Evolutionary conservation across 1,140 invertebrate genomes (phyloP).

Genomic region (Drosophila mauritiana): DNA sequence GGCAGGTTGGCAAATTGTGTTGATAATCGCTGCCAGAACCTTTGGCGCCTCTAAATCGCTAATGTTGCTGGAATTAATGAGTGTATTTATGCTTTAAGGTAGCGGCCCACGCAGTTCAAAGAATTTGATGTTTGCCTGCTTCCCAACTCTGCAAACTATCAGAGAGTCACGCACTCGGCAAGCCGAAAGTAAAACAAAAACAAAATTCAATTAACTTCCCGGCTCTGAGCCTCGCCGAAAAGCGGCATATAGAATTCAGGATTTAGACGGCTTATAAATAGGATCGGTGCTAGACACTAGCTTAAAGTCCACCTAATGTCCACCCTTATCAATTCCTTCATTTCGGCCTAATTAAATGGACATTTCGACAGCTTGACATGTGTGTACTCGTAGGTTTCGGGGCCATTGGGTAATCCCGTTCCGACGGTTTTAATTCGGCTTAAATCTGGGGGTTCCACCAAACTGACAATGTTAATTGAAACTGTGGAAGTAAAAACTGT

Average conservation of each 20-base stretch:
- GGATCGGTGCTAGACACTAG: slow-evolving; percentile 22
- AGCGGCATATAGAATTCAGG: slow-evolving; percentile 1
- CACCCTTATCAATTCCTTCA: slow-evolving; percentile 57
- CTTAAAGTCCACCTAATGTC: slow-evolving; percentile 45
- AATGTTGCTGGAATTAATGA: slow-evolving; percentile 30
- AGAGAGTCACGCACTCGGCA: slow-evolving; percentile 52
- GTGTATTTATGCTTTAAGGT: slow-evolving; percentile 9
- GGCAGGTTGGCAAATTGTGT: slow-evolving; percentile 44
- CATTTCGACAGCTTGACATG: slow-evolving; percentile 59
- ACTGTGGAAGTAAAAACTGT: slow-evolving; percentile 47
- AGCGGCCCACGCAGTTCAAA: slow-evolving; percentile 23
- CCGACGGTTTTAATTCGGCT: slow-evolving; percentile 46
- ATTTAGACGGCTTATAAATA: slow-evolving; percentile 30
- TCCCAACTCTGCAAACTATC: slow-evolving; percentile 14
- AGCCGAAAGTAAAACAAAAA: slow-evolving; percentile 69
- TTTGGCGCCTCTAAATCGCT: slow-evolving; percentile 37
- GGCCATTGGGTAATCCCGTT: slow-evolving; percentile 14
- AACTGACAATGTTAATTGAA: slow-evolving; percentile 80
- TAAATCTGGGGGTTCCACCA: slow-evolving; percentile 33
- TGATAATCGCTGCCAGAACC: slow-evolving; percentile 51
- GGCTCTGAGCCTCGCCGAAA: slow-evolving; percentile 17
- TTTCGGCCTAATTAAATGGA: slow-evolving; percentile 68
- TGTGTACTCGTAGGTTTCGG: slow-evolving; percentile 9
- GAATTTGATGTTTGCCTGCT: slow-evolving; percentile 10
- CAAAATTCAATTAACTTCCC: slow-evolving; percentile 76